phyloP scores from a whole-genome alignment of 2,113 vertebrate genomes.

The Elanoides forficatus region DNA sequence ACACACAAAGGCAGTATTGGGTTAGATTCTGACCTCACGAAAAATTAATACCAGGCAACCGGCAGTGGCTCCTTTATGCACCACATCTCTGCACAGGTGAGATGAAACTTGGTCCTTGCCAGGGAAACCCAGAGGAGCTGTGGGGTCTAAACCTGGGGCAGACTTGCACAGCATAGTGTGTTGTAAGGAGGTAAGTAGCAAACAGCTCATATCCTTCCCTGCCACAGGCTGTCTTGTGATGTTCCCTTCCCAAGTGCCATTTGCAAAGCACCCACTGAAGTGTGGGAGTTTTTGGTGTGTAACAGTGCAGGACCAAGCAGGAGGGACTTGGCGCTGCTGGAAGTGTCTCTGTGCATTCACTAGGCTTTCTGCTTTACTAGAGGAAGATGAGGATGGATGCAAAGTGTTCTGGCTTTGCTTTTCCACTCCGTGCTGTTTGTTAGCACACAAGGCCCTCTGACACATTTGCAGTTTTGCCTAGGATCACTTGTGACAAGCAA shows the following conservation, averaged over 20 bases:
- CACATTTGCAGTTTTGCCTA: background rate
- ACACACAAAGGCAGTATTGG: fast-evolving
- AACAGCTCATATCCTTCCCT: background rate
- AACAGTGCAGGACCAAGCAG: background rate
- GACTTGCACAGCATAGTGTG: background rate
- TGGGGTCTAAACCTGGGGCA: background rate
- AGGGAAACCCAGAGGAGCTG: background rate
- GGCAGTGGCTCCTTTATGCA: background rate
- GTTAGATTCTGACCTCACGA: background rate
- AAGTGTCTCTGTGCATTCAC: background rate
- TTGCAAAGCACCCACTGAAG: background rate
- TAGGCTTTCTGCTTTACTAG: background rate
- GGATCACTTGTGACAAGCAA: background rate
- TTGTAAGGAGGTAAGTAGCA: background rate
- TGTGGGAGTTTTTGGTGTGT: fast-evolving
- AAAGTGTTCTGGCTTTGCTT: background rate
- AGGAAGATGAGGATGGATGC: background rate
- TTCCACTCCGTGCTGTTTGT: background rate
- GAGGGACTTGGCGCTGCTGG: background rate
- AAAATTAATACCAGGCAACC: background rate
- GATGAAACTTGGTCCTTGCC: background rate
- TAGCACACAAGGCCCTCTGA: background rate
- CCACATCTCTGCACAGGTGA: background rate
- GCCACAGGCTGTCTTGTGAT: background rate
- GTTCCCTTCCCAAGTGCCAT: background rate